phyloP scores from a whole-genome alignment of 2,888 invertebrate genomes.

The Hirtodrosophila confusa region DNA sequence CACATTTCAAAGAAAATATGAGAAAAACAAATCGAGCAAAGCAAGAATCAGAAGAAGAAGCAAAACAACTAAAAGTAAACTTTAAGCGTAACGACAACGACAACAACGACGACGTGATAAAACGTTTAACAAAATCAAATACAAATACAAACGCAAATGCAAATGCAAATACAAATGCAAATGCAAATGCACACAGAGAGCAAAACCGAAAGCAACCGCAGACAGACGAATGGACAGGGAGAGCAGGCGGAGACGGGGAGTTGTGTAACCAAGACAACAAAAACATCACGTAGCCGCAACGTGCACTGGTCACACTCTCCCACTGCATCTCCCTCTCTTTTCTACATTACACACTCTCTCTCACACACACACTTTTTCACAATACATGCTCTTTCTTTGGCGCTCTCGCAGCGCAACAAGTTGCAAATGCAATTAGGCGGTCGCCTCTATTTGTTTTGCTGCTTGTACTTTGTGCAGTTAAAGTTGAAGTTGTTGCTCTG shows the following conservation, averaged over 20 bases:
- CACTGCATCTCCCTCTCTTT: conserved; percentile 16
- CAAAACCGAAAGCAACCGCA: conserved; percentile 5
- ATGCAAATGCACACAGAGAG: conserved; percentile 37
- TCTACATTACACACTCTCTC: conserved; percentile 20
- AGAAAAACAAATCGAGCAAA: conserved; percentile 63
- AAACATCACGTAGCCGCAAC: conserved; percentile 74
- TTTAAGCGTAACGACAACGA: conserved; percentile 44
- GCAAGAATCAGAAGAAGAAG: conserved; percentile 39
- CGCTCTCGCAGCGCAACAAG: conserved; percentile 60
- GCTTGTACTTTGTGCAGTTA: conserved; percentile 53
- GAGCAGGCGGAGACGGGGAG: conserved; percentile 44
- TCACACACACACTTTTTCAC: conserved; percentile 6
- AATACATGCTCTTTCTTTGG: conserved; percentile 7
- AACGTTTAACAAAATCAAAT: conserved; percentile 67
- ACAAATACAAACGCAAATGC: conserved; percentile 36
- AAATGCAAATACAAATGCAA: conserved; percentile 37
- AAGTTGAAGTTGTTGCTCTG: conserved; percentile 59
- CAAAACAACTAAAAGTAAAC: conserved; percentile 51
- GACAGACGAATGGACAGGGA: conserved; percentile 14
- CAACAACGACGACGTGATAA: conserved; percentile 61
- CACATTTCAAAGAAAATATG: conserved; percentile 68
- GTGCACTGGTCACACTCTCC: conserved; percentile 44
- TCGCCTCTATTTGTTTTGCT: conserved; percentile 27
- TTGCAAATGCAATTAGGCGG: conserved; percentile 56
- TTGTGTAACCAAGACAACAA: conserved; percentile 66